Base-by-base conservation (phyloP, 2,888 invertebrate genomes). In the Apomyelois bistriatella region DNA sequence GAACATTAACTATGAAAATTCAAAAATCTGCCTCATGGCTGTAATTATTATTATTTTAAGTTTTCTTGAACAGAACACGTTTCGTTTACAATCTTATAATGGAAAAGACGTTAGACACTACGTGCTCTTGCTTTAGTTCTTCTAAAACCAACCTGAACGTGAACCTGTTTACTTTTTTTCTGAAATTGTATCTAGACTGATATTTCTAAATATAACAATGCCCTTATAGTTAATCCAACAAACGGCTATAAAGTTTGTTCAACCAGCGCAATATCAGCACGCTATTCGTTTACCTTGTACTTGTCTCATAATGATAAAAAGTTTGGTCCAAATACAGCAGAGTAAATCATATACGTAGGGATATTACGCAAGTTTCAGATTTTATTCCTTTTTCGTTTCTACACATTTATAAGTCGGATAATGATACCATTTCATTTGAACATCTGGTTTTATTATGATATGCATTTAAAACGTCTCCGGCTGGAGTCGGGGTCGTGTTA, bases 91-190 rank as follows among this genome's bases (percentile, higher is more conserved):
- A 74, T 72, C 72, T 71, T 72, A 75, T 74, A 79, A 80, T 76
- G 71, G 74, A 79, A 76, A 80, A 78, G 67, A 70, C 69, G 71
- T 78, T 76, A 72, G 61, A 59, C 38, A 61, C 61, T 74, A 77
- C 76, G 76, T 77, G 78, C 72, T 74, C 66, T 70, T 66, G 66
- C 61, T 70, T 65, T 54, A 64, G 72, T 74, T 71, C 69, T 60
- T 61, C 70, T 65, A 60, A 66, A 64, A 57, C 61, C 56, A 62
- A 61, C 70, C 65, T 2, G n/a, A 40, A 38, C 15, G 16, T 9
- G n/a, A 22, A 17, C 10, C 36, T 38, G 48, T 37, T 48, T 48
- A 48, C 12, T 36, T 17, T 48, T 40, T 50, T 38, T 32, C 30
- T 41, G 15, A 30, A 40, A 50, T 40, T 50, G 30, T 40, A 32